Evolutionary conservation across 2,888 invertebrate species (phyloP).

Genomic region (Pecten maximus): DNA sequence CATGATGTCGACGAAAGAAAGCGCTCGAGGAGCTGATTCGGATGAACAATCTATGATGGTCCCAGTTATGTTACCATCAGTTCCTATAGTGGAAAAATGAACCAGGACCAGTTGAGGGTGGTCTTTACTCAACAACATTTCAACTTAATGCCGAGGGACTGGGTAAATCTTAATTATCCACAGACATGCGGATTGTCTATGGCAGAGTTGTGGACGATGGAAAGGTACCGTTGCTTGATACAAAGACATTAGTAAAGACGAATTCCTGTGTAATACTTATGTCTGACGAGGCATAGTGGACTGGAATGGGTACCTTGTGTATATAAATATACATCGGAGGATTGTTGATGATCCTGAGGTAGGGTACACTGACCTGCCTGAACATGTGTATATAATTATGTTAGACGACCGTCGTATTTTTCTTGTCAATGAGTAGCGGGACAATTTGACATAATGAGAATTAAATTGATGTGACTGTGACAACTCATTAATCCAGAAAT

Average conservation of each 20-base stretch:
- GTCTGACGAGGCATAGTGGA: not conserved
- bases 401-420: not conserved
- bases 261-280: conserved; percentile 8
- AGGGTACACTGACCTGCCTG: no score
- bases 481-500: not conserved
- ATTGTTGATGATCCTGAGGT: not conserved
- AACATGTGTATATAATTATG: no score
- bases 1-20: not conserved
- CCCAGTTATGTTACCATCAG: not conserved
- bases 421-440: no score
- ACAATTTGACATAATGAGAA: no score
- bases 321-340: not conserved
- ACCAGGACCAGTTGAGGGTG: not conserved
- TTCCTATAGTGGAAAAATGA: not conserved
- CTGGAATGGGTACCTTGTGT: not conserved
- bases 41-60: not conserved
- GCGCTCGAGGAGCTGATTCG: not conserved
- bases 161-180: not conserved
- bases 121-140: not conserved
- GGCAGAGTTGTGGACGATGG: not conserved
- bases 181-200: not conserved
- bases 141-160: conserved; percentile 14
- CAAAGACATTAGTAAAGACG: not conserved
- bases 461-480: no score
- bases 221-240: not conserved